Base-by-base conservation (phyloP, 2,888 invertebrate species). In the Oscheius myriophilus region DNA sequence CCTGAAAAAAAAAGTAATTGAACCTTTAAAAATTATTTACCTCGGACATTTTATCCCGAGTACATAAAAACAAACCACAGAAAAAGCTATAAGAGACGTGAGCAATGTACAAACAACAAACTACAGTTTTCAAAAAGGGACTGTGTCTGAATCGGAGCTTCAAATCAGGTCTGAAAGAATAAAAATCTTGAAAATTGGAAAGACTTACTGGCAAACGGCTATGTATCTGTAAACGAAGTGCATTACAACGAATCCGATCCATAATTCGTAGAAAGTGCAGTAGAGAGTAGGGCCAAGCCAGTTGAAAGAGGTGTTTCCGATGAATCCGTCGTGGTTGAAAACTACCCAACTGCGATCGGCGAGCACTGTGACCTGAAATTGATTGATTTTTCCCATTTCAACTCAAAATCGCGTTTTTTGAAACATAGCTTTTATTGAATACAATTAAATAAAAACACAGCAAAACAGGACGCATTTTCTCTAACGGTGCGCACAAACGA, bases 141-240 rank as follows among this genome's bases (percentile, higher is more conserved):
- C n/a, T 61, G 6, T 16, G 18, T 49, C 49, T 18, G 14, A 58
- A 43, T 23, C 26, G 42, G 23, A 43, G 58, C 26, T 58, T 58
- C 61, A 21, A 49, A 14, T 61, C 61, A 33, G 26, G 25, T 14
- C 49, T 61, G 3, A 39, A 33, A 6, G 33, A 3, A 6, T 33
- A 33, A 6, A 33, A 6, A 9, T 33, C 3, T 33, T 6, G 33
- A 33, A 33, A 33, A 9, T 33, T 3, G 33, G 33, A 39, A 33
- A 33, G n/a, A 57, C 49, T 59, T 9, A 46, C 49, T 21, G n/a
- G 23, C 55, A 55, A 43, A 55, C 65, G 14, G 54, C 55, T 16
- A 65, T 33, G 39, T 55, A 65, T 26, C 65, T 39, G 26, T 65
- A 65, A 42, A 65, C 45, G 25, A 65, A 65, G 18, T 55, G 65